A percentile compares a stretch with the other conserved stretches of the same genome.
phyloP scores from a whole-genome alignment of 2,113 vertebrate genomes.

The Fregata magnificens region DNA sequence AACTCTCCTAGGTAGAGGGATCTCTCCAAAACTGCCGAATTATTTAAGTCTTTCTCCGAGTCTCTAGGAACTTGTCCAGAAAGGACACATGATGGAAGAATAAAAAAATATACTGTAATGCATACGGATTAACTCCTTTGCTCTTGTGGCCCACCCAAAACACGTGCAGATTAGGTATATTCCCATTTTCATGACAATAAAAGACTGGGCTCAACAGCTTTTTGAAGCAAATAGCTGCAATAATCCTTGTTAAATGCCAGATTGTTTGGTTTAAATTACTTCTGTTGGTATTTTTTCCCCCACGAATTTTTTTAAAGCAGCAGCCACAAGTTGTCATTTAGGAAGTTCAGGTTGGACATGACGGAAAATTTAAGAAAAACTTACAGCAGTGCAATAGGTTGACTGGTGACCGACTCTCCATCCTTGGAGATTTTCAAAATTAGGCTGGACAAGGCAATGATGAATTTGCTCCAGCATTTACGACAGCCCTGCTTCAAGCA shows the following conservation, averaged over 20 bases:
- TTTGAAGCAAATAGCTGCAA: background rate
- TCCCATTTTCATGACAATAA: background rate
- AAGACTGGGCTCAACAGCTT: background rate
- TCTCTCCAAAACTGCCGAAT: background rate
- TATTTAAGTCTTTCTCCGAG: background rate
- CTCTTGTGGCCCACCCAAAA: background rate
- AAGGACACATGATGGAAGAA: background rate
- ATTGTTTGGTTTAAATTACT: background rate
- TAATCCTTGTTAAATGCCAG: background rate
- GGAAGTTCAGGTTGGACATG: background rate
- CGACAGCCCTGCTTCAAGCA: background rate
- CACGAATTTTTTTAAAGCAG: background rate
- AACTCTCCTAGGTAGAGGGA: background rate
- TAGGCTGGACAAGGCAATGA: background rate
- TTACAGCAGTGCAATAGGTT: background rate
- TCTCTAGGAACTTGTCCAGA: background rate
- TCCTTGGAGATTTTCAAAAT: background rate
- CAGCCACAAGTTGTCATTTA: background rate
- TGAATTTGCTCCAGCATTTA: background rate
- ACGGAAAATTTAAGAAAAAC: background rate
- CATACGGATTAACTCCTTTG: background rate
- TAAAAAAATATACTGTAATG: background rate
- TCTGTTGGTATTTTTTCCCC: background rate
- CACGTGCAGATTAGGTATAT: background rate
- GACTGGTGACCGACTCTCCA: rapidly evolving